Conservation (phyloP, 1,140 invertebrate genomes). For the Papilio polyxenes region DNA sequence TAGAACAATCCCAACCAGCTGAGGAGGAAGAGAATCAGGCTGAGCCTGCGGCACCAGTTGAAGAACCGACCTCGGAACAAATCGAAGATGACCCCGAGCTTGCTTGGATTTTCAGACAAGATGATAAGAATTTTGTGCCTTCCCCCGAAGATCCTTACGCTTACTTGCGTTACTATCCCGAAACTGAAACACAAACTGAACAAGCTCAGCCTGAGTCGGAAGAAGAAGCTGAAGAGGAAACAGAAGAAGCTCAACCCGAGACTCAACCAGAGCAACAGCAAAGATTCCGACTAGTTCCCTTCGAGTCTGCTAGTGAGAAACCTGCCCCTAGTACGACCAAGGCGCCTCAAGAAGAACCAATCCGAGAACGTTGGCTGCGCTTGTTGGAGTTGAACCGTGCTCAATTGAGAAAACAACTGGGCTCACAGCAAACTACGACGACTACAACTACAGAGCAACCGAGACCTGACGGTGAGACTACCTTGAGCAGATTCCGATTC, state of each 20-base stretch:
- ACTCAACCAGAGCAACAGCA: conserved; percentile 8
- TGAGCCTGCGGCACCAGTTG: conserved; percentile 4
- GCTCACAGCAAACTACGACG: conserved; percentile 32
- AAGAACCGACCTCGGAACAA: conserved; percentile 27
- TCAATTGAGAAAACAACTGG: conserved; percentile 44
- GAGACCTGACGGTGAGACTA: conserved; percentile 31
- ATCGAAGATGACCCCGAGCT: conserved; percentile 29
- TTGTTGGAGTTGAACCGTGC: conserved; percentile 44
- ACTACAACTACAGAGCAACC: conserved; percentile 42
- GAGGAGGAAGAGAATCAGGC: conserved; percentile 19
- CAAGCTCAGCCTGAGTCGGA: conserved; percentile 33
- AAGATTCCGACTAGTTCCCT: conserved; percentile 30
- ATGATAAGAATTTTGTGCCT: conserved; percentile 29
- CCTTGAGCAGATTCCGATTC: conserved; percentile 49
- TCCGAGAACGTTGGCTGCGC: conserved; percentile 47
- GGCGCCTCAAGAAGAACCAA: conserved; percentile 40
- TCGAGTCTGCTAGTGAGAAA: conserved; percentile 39
- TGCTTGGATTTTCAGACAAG: conserved; percentile 1
- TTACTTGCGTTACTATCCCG: conserved; percentile 30
- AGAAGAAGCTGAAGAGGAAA: conserved; percentile 36
- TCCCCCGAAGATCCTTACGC: conserved; percentile 32
- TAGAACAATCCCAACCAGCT: conserved; percentile 12
- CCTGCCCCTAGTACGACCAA: conserved; percentile 30
- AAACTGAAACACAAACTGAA: conserved; percentile 39
- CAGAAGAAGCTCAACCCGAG: conserved; percentile 34